phyloP scores from a whole-genome alignment of 2,888 invertebrate species.

The Axea sp. region DNA sequence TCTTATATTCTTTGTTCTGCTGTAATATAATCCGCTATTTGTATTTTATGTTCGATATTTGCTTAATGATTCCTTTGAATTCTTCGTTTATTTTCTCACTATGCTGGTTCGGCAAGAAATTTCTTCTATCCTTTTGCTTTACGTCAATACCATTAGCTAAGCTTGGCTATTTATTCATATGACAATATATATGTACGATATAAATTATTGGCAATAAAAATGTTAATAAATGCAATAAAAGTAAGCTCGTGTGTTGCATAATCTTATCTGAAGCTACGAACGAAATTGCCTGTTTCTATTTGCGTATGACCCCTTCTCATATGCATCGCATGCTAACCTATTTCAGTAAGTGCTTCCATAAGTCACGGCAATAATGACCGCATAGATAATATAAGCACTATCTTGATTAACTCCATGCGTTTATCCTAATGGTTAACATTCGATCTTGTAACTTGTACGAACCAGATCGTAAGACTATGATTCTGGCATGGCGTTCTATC shows the following conservation, averaged over 20 bases:
- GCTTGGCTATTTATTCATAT: no score
- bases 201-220: conserved; percentile 15
- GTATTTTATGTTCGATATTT: conserved; percentile 37
- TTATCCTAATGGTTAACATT: conserved; percentile 14
- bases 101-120: conserved; percentile 69
- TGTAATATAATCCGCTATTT: conserved; percentile 38
- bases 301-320: conserved; percentile 49
- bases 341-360: conserved; percentile 50
- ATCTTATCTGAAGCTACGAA: conserved; percentile 32
- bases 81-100: conserved; percentile 25
- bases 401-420: conserved; percentile 32
- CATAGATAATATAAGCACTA: conserved; percentile 32
- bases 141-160: neutral
- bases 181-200: no score
- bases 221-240: conserved; percentile 30
- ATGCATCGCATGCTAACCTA: conserved; percentile 48
- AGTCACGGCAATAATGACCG: conserved; percentile 34
- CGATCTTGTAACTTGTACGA: conserved; percentile 67
- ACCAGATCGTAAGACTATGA: conserved; percentile 68
- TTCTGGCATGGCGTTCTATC: conserved; percentile 77
- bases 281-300: conserved; percentile 55
- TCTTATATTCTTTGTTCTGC: conserved; percentile 47
- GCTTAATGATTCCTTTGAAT: conserved; percentile 58
- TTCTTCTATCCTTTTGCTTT: conserved; percentile 19
- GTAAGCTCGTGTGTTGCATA: conserved; percentile 31